A percentile compares a stretch with the other conserved stretches of the same genome.
Evolutionary conservation across 2,113 vertebrate genomes (phyloP).

Genomic region (Etia nguti): DNA sequence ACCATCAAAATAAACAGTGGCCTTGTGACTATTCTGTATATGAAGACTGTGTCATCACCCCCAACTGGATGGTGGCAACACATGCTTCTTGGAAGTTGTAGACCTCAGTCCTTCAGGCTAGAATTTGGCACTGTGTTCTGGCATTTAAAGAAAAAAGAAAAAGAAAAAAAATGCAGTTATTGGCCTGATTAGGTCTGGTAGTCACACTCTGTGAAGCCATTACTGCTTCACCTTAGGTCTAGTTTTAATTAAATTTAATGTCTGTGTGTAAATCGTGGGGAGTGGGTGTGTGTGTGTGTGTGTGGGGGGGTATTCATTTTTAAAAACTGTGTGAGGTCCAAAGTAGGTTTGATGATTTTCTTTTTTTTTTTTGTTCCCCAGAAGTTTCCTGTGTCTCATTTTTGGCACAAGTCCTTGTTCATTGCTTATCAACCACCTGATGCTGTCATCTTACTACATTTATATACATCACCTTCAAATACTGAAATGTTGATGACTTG

Average conservation of each 20-base stretch:
- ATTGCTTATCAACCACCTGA: not conserved
- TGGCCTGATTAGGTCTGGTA: conserved; percentile 34
- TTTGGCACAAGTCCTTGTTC: not conserved
- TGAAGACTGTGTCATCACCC: not conserved
- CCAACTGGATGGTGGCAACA: not conserved
- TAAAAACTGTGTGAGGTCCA: not conserved
- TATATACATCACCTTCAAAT: not conserved
- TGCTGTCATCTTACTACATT: conserved; percentile 27
- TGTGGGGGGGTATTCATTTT: not conserved
- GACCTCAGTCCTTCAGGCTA: conserved; percentile 4
- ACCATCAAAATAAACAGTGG: not conserved
- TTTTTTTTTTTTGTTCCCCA: not conserved
- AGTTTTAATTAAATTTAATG: conserved; percentile 44
- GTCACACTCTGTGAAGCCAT: conserved; percentile 17
- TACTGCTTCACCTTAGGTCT: conserved; percentile 33
- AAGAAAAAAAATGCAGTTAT: not conserved
- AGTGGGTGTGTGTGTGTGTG: not conserved
- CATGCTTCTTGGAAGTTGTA: not conserved
- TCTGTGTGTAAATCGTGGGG: not conserved
- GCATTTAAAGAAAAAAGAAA: not conserved
- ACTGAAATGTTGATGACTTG: conserved; percentile 35
- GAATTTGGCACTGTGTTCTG: conserved; percentile 34
- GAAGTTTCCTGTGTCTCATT: conserved; percentile 5
- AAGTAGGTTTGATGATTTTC: not conserved
- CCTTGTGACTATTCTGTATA: not conserved